Conservation (phyloP, 2,888 invertebrate genomes). For the Agonum fuliginosum region DNA sequence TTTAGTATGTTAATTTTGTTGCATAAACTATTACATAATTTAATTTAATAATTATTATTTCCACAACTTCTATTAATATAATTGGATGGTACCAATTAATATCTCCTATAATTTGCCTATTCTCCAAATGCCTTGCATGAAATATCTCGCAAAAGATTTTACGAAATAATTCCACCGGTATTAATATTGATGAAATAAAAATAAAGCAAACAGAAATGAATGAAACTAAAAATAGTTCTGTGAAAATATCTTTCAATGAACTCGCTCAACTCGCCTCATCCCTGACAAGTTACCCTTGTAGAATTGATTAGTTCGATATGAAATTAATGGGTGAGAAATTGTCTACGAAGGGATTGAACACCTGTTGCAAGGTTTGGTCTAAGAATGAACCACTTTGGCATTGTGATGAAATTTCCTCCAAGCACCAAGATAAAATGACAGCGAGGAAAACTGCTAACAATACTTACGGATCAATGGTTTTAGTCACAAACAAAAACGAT, state of each 20-base stretch:
- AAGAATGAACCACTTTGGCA: conserved; percentile 35
- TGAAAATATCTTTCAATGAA: neutral
- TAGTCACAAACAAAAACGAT: conserved; percentile 3
- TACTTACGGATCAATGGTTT: conserved; percentile 28
- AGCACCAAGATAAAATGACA: conserved; percentile 35
- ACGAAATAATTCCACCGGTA: no score
- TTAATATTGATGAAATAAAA: no score
- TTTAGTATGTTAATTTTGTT: no score
- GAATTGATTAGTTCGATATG: conserved; percentile 39
- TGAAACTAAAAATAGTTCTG: no score
- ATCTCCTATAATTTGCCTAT: no score
- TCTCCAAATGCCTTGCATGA: no score
- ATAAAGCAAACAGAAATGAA: no score
- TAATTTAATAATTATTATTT: no score
- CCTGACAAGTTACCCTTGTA: conserved; percentile 16
- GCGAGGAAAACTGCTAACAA: conserved; percentile 2
- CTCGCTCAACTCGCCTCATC: neutral
- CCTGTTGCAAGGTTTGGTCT: conserved; percentile 35
- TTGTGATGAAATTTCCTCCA: conserved; percentile 35
- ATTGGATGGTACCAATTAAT: no score
- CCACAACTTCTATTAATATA: no score
- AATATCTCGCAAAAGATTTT: no score
- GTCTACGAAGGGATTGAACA: conserved; percentile 34
- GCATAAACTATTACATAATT: no score
- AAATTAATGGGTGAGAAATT: conserved; percentile 38